Conservation (phyloP, 2,113 vertebrate genomes). For the Mungos mungo region DNA sequence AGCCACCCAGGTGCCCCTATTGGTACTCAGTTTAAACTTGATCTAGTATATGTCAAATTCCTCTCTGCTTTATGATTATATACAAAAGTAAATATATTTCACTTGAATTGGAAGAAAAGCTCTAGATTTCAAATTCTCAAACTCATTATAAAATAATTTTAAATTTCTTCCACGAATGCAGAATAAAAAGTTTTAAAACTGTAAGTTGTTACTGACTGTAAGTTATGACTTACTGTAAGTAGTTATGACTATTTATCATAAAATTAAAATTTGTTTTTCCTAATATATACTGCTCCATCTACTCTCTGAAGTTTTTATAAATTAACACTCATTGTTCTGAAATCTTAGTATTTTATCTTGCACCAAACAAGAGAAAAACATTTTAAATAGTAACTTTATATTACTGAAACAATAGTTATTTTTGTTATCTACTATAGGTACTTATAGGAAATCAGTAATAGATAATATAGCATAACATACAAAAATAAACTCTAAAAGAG, state of each 20-base stretch:
- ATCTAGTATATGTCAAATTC: constrained; percentile 4
- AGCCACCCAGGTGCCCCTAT: too few relatives aligned
- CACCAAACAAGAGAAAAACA: neutral
- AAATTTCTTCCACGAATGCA: constrained; percentile 37
- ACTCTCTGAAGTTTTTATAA: constrained; percentile 24
- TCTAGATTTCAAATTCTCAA: constrained; percentile 55
- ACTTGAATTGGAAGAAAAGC: neutral
- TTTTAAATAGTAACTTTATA: neutral
- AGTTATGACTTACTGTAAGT: too few relatives aligned
- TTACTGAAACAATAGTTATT: neutral
- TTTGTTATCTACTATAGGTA: neutral
- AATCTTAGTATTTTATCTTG: neutral
- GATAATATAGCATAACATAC: neutral
- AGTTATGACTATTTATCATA: neutral
- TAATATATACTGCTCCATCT: neutral
- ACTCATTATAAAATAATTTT: constrained; percentile 34
- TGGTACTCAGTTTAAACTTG: constrained; percentile 5
- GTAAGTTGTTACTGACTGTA: neutral
- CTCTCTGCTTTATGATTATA: neutral
- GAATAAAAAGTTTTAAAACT: constrained; percentile 25
- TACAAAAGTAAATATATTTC: constrained; percentile 32
- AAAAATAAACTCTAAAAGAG: neutral
- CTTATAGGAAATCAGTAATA: neutral
- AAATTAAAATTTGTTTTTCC: constrained; percentile 33
- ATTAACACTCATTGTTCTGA: constrained; percentile 3